These are phyloP conservation scores for Eurytoma adleriae DNA, from an alignment of 2,888 invertebrate genomes.

Conservation along the genomic window DNA sequence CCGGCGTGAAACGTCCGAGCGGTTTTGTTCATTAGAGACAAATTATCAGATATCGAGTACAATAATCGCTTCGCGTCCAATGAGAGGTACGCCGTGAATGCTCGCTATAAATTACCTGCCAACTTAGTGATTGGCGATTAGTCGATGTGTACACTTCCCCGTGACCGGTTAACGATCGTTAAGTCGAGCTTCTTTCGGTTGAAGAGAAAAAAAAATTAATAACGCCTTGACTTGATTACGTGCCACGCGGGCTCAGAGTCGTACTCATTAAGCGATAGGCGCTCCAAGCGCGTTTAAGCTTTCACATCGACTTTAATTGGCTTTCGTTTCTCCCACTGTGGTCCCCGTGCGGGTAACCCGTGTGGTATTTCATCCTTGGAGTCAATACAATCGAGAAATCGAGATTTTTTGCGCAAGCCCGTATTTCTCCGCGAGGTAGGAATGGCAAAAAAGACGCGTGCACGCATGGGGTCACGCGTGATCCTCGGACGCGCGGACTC, in stretches of 20 bases:
- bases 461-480: slow-evolving; percentile 57
- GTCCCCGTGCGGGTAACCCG: neutral
- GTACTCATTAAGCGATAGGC: slow-evolving; percentile 29
- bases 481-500: slow-evolving; percentile 60
- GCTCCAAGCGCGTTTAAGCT: slow-evolving; percentile 7
- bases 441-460: neutral
- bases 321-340: slow-evolving; percentile 3
- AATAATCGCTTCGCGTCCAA: slow-evolving; percentile 13
- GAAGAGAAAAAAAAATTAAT: slow-evolving; percentile 43
- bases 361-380: neutral
- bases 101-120: slow-evolving; percentile 44
- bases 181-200: slow-evolving; percentile 32
- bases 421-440: neutral
- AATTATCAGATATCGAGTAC: slow-evolving; percentile 35
- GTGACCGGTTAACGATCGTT: slow-evolving; percentile 57
- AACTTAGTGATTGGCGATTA: slow-evolving; percentile 59
- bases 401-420: neutral
- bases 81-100: slow-evolving; percentile 8
- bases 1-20: neutral
- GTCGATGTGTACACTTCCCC: slow-evolving; percentile 43
- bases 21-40: slow-evolving; percentile 45
- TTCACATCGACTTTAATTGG: slow-evolving; percentile 23
- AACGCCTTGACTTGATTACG: slow-evolving; percentile 18
- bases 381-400: neutral
- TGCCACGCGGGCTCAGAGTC: slow-evolving; percentile 10